These are phyloP conservation scores for Hesperophylax magnus DNA, from an alignment of 1,140 invertebrate species.

Conservation along the genomic window DNA sequence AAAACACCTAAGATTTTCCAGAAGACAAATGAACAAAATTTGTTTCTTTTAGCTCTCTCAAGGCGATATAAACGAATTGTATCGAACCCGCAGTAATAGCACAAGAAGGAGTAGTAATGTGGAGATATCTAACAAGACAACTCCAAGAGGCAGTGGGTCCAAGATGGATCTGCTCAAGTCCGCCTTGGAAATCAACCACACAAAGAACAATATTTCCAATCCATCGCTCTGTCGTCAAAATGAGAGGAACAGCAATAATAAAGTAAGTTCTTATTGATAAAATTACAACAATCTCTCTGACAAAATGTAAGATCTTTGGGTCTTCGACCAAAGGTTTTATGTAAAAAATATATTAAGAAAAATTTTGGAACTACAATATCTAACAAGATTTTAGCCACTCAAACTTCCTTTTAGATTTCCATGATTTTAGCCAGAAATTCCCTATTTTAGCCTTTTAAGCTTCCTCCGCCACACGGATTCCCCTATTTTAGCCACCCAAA, in stretches of 20 bases:
- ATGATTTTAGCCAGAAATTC: too few species aligned
- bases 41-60: constrained; percentile 65
- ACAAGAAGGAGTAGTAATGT: constrained; percentile 72
- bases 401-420: too few species aligned
- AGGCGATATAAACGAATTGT: constrained; percentile 69
- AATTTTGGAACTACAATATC: too few species aligned
- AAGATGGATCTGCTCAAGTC: constrained; percentile 77
- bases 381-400: too few species aligned
- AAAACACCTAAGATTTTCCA: not conserved
- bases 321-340: too few species aligned
- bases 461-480: too few species aligned
- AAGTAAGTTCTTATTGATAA: constrained; percentile 40
- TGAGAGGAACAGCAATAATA: constrained; percentile 55
- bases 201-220: constrained; percentile 68
- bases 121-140: constrained; percentile 61
- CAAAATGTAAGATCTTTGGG: too few species aligned
- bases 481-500: too few species aligned
- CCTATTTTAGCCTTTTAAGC: too few species aligned
- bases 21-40: not conserved
- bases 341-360: too few species aligned
- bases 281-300: too few species aligned
- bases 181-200: constrained; percentile 75
- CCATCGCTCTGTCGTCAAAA: constrained; percentile 65
- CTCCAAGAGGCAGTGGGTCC: constrained; percentile 70
- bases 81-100: constrained; percentile 68